Evolutionary conservation across 1,140 invertebrate species (phyloP), one percentile per base, ranked within the genome.

Genomic region (Brachystomella parvula): DNA sequence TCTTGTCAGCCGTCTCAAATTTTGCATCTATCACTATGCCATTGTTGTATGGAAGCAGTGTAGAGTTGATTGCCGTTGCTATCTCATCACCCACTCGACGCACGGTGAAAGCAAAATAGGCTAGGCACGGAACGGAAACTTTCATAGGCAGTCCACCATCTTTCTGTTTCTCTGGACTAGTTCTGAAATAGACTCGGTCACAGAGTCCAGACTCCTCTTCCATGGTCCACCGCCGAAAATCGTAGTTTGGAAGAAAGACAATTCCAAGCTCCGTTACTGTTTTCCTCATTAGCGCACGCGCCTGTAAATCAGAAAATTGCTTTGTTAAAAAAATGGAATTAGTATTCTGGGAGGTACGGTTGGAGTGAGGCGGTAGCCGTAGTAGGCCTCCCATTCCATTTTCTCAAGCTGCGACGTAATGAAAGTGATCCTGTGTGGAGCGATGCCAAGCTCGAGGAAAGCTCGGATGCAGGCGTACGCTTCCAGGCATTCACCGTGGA

Each of bases 1-100:
- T 76, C 0, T 81, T 80, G 75, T 89, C 88, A 76, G 86, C 88
- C 0, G 87, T 90, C 47, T 83, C 79, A 72, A 84, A 88, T 28
- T 82, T 75, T 0, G 80, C 76, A 70, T 87, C 82, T 47, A 90
- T 87, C 1, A 89, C 83, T 31, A 90, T 74, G 17, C 82, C 81
- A 33, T 84, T 85, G 73, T 89, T 85, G 76, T 86, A 89, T 2
- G 87, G 83, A 9, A 90, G 74, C 28, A 57, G 35, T 28, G 59
- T 30, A 66, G 28, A 67, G 6, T 6, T 21, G 26, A n/a, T 29
- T 29, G 32, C 66, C 31, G 29, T 63, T 3, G 39, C 66, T 33
- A 67, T 63, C 24, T 62, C 66, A 63, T 67, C 66, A 3, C 47
- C 53, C 32, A 67, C 66, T 9, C 66, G 24, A 44, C 56, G 24